Evolutionary conservation across 1,140 invertebrate genomes (phyloP).

Genomic region (Arctopsyche grandis): DNA sequence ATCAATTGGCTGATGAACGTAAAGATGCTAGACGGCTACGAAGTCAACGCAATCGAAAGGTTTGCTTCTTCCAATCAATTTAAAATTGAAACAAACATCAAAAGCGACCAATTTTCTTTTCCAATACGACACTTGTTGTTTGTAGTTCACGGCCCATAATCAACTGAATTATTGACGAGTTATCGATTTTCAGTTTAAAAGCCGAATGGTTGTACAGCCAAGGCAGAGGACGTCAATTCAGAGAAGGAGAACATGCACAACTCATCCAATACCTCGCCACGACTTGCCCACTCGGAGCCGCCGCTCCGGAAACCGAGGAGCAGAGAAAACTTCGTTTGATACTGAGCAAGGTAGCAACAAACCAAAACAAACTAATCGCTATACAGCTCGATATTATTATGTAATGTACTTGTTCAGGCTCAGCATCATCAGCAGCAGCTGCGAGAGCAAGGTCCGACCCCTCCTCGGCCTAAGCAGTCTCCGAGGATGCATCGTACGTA

Average conservation of each 20-base stretch:
- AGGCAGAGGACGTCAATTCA: constrained; percentile 87
- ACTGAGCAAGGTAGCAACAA: constrained; percentile 75
- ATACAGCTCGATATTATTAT: neutral
- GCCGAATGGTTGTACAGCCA: constrained; percentile 96
- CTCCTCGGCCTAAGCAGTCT: constrained; percentile 61
- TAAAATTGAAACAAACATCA: too few species aligned
- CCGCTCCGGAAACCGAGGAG: constrained; percentile 82
- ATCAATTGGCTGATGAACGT: constrained; percentile 93
- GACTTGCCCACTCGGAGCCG: constrained; percentile 79
- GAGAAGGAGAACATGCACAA: constrained; percentile 82
- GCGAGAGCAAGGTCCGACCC: constrained; percentile 68
- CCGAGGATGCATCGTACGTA: constrained; percentile 72
- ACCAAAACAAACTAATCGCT: neutral
- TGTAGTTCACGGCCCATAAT: neutral
- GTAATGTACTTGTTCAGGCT: constrained; percentile 63
- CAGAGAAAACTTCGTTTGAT: constrained; percentile 87
- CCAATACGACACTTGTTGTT: neutral
- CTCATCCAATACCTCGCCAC: constrained; percentile 84
- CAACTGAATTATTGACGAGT: constrained; percentile 14
- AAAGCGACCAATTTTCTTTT: neutral
- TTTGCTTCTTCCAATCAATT: constrained; percentile 62
- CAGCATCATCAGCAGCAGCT: constrained; percentile 88
- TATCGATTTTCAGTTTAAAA: constrained; percentile 74
- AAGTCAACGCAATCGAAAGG: constrained; percentile 90
- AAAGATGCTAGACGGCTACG: constrained; percentile 87